phyloP scores from a whole-genome alignment of 2,888 invertebrate genomes.

The Athripsodes cinereus region DNA sequence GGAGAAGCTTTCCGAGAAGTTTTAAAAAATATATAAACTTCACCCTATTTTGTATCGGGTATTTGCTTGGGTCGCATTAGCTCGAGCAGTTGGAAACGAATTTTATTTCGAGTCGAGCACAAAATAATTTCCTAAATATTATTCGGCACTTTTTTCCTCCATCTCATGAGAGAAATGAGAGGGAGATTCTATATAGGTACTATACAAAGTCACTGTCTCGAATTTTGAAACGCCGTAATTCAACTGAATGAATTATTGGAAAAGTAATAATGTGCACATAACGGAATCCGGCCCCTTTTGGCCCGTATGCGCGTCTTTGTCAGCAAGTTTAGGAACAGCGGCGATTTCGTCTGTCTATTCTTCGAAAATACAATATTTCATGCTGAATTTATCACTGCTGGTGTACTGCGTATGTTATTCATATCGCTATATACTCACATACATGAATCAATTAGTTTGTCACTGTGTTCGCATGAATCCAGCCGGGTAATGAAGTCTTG shows the following conservation, averaged over 20 bases:
- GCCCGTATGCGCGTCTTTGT: conserved; percentile 9
- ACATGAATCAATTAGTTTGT: too few relatives aligned
- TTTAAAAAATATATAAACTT: conserved; percentile 7
- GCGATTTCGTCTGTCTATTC: neutral
- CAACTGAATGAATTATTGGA: conserved; percentile 26
- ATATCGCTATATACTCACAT: too few relatives aligned
- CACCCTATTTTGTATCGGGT: conserved; percentile 6
- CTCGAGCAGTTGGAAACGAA: conserved; percentile 8
- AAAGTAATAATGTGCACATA: conserved; percentile 24
- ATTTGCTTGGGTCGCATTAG: conserved; percentile 13
- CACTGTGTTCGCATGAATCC: too few relatives aligned
- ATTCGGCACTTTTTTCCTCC: conserved; percentile 14
- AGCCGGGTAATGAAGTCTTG: too few relatives aligned
- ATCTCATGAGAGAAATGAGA: conserved; percentile 7
- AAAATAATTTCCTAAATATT: conserved; percentile 17
- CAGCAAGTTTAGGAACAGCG: conserved; percentile 14
- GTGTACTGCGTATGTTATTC: too few relatives aligned
- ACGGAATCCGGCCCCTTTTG: conserved; percentile 3
- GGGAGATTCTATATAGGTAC: neutral
- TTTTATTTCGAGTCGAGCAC: conserved; percentile 11
- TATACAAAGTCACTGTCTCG: conserved; percentile 3
- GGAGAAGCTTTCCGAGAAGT: conserved; percentile 5
- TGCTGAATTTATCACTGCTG: too few relatives aligned
- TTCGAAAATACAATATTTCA: too few relatives aligned
- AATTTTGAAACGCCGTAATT: conserved; percentile 26